Evolutionary conservation across 2,113 vertebrate genomes (phyloP).

Genomic region (Octodon degus): DNA sequence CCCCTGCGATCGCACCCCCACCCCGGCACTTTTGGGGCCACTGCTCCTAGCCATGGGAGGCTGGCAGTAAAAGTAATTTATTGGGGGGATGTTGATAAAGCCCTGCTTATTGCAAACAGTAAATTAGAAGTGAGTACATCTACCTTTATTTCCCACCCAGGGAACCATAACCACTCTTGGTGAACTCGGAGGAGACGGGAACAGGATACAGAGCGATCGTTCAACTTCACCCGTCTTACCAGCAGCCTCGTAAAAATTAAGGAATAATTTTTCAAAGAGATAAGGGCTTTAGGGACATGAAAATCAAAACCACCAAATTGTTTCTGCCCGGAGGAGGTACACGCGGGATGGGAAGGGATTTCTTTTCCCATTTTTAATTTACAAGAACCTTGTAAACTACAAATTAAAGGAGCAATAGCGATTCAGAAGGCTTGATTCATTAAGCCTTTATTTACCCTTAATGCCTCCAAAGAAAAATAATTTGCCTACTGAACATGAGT

Average conservation of each 20-base stretch:
- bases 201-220: background rate
- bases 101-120: conserved; percentile 82
- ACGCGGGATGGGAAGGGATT: conserved; percentile 73
- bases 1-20: background rate
- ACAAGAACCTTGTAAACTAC: conserved; percentile 81
- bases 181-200: background rate
- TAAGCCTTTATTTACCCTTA: conserved; percentile 75
- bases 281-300: conserved; percentile 76
- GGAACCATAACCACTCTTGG: conserved; percentile 70
- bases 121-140: conserved; percentile 78
- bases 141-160: conserved; percentile 76
- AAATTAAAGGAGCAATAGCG: conserved; percentile 73
- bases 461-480: conserved; percentile 73
- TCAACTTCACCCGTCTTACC: conserved; percentile 49
- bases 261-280: conserved; percentile 76
- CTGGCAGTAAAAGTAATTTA: conserved; percentile 82
- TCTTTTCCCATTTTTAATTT: conserved; percentile 82
- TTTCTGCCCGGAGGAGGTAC: conserved; percentile 75
- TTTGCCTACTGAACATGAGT: conserved; percentile 66
- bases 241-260: conserved; percentile 78
- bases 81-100: conserved; percentile 77
- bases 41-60: conserved; percentile 62
- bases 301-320: conserved; percentile 69
- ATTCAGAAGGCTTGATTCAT: conserved; percentile 72
- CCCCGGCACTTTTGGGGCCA: background rate